Percentiles rank a stretch among this genome's conserved stretches.
Evolutionary conservation across 2,113 vertebrate genomes (phyloP).

Genomic region (Rostratula benghalensis): DNA sequence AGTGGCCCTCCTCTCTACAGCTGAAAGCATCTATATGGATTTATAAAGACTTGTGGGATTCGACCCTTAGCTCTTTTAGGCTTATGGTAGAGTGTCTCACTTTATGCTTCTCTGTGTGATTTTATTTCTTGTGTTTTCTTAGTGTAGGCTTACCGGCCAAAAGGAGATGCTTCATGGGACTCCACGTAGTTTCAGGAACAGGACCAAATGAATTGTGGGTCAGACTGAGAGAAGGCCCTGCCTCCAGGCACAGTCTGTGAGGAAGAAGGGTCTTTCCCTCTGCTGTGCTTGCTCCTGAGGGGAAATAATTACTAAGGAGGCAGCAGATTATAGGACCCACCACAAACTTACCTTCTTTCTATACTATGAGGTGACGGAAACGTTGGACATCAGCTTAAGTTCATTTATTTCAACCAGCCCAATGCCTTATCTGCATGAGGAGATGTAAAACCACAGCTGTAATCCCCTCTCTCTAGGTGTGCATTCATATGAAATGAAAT

Average conservation of each 20-base stretch:
- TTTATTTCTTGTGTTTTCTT: neutral
- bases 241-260: neutral
- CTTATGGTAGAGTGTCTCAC: neutral
- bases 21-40: neutral
- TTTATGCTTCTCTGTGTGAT: neutral
- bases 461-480: constrained; percentile 24
- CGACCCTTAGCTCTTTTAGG: neutral
- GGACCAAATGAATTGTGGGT: neutral
- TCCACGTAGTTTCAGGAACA: neutral
- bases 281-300: neutral
- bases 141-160: neutral
- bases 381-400: neutral
- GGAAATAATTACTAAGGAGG: neutral
- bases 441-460: neutral
- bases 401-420: neutral
- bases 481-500: neutral
- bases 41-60: neutral
- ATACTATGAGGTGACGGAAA: neutral
- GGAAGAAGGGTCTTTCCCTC: neutral
- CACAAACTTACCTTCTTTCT: neutral
- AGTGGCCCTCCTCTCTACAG: neutral
- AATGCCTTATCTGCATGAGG: neutral
- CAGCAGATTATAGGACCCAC: neutral
- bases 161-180: neutral
- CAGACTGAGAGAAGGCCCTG: neutral